Base-by-base conservation (phyloP, 2,888 invertebrate species). In the Portevinia maculata region DNA sequence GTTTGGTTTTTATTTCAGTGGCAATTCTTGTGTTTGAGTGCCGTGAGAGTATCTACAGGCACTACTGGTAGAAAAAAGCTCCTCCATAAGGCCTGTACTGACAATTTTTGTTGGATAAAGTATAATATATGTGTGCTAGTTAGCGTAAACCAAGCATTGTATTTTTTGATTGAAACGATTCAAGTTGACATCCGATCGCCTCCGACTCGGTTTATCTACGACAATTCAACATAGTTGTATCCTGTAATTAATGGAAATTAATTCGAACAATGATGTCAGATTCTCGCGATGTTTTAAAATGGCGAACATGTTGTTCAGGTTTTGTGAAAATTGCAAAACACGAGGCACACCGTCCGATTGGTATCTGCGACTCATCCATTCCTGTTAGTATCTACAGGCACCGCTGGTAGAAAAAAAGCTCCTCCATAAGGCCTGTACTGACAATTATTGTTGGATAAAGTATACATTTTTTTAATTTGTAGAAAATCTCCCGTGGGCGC, bases 251-350 rank as follows among this genome's bases (percentile, higher is more conserved):
- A 79, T 79, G 79, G 69, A 75, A 75, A 79, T 75, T 62, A 74
- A 79, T 74, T 79, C 75, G 79, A 44, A 55, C 57, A 75, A 79
- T 75, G 79, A 79, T 79, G 79, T 79, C 75, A 64, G 74, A 70
- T 79, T 19, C 19, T 44, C 5, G 69, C 30, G 69, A 75, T 75
- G 79, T 79, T 62, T 57, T 75, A 34, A 24, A 24, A 75, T 69
- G 67, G 57, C 57, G 57, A 67, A 79, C 74, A 75, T 64, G 79
- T 70, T 75, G 75, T 79, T 79, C 75, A 69, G 69, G 74, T 79
- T 79, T 39, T 52, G 24, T 24, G 41, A 69, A 53, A 57, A 69
- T 32, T 53, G 24, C 46, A 71, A 59, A 59, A 65, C 41, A 60
- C 44, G 17, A 71, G 53, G 17, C 52, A 57, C 62, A 34, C 52